These are phyloP conservation scores for Epinephelus moara DNA, from an alignment of 2,113 vertebrate genomes.

Conservation along the genomic window DNA sequence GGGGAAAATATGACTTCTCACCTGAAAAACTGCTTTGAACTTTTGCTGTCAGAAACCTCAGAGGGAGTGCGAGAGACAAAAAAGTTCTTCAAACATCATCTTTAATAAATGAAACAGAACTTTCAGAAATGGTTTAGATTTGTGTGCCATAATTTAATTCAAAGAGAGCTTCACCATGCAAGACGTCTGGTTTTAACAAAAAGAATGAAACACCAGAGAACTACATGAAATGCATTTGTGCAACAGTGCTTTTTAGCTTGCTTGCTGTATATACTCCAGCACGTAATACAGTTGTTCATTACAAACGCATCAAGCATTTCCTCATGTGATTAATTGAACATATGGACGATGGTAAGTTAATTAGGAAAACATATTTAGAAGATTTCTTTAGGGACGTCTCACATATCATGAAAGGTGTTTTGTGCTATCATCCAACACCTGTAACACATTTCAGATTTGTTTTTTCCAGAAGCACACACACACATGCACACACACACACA, in stretches of 20 bases:
- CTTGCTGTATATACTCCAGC: background rate
- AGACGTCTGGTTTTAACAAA: constrained; percentile 11
- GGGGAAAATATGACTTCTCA: background rate
- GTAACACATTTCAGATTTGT: background rate
- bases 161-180: constrained; percentile 10
- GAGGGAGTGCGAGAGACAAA: constrained; percentile 30
- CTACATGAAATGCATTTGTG: background rate
- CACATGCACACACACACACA: background rate
- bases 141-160: constrained; percentile 7
- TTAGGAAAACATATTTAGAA: too few relatives aligned
- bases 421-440: background rate
- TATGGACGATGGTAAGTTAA: background rate
- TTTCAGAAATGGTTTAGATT: constrained; percentile 27
- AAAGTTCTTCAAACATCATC: constrained; percentile 36
- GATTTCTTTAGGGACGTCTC: background rate
- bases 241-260: background rate
- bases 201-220: background rate
- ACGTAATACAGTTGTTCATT: background rate
- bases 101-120: constrained; percentile 55
- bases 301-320: background rate
- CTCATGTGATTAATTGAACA: constrained; percentile 6
- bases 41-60: constrained; percentile 36
- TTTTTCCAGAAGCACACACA: constrained; percentile 5
- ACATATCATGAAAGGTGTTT: background rate
- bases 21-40: constrained; percentile 39